Evolutionary conservation across 2,797 vertebrate genomes (phyloP), one percentile per base, ranked within the genome.

Genomic region (Spinus pinus): DNA sequence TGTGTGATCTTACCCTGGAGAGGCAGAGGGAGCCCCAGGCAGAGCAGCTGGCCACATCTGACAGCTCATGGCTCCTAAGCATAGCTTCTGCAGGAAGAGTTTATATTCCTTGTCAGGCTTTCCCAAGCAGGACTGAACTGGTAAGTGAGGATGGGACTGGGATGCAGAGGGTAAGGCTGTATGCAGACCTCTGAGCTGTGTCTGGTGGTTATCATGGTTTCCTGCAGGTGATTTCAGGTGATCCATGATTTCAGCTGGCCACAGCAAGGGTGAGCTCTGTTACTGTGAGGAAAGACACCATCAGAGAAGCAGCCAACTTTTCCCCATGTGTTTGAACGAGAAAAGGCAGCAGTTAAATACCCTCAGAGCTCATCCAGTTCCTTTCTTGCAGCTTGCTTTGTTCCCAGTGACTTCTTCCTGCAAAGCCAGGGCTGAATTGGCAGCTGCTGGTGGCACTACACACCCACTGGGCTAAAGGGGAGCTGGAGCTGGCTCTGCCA

Each of bases 381-480:
- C n/a, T 73, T 50, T 62, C 31, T 56, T 0, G 0, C 2, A 30
- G 41, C 16, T 66, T 19, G 4, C 27, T 21, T 78, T 44, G 33
- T 14, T 7, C 7, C 7, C 7, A 0, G 0, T 13, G 17, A 23
- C 5, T 51, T 82, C 35, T 50, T 24, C 51, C 35, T 51, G 22
- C 0, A 16, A 37, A 53, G 7, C 9, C 31, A 14, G 13, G 53
- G 44, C 53, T 74, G 25, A 67, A n/a, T 8, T 30, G n/a, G 30
- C 19, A 35, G 67, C 54, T 53, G 37, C 62, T 24, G 11, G 53
- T 8, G 5, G 41, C 58, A 56, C 18, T 30, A 31, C 33, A 46
- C 0, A 0, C 50, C 65, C 7, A 14, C 28, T 2, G 8, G 35
- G 22, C 37, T 30, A 7, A 11, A 31, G 14, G 30, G 14, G n/a